phyloP scores from a whole-genome alignment of 1,140 invertebrate species.

The Charaxes varanes region DNA sequence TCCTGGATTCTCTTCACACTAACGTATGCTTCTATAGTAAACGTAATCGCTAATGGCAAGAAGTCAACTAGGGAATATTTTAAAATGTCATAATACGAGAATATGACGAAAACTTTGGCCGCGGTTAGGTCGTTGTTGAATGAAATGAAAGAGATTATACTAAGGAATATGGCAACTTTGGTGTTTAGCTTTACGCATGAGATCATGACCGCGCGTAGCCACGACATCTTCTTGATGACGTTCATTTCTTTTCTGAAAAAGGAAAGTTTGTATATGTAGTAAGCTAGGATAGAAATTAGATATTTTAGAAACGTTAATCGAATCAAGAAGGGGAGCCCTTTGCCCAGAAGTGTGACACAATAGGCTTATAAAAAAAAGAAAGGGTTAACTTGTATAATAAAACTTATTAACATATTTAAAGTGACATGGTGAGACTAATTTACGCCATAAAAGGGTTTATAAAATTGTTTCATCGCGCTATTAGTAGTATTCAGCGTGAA shows the following conservation, averaged over 20 bases:
- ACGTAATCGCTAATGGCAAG: conserved; percentile 80
- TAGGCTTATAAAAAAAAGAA: too few species aligned
- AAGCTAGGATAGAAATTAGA: too few species aligned
- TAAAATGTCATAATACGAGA: conserved; percentile 83
- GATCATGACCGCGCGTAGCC: conserved; percentile 80
- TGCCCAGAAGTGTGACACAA: too few species aligned
- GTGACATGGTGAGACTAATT: too few species aligned
- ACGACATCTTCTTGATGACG: conserved; percentile 79
- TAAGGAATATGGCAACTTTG: conserved; percentile 85
- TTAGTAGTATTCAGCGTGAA: too few species aligned
- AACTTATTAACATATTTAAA: too few species aligned
- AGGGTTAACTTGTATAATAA: too few species aligned
- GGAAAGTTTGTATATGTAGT: conserved; percentile 8
- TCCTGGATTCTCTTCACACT: conserved; percentile 81
- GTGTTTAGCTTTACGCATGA: conserved; percentile 81
- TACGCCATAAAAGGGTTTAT: too few species aligned
- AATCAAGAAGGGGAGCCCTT: too few species aligned
- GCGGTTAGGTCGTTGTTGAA: conserved; percentile 80
- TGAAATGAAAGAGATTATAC: conserved; percentile 85
- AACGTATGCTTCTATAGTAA: conserved; percentile 75
- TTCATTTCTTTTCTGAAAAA: conserved; percentile 77
- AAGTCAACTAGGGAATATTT: conserved; percentile 83
- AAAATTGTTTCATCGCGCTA: too few species aligned
- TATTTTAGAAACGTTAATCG: too few species aligned
- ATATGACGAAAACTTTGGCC: conserved; percentile 84